Percentiles rank a stretch among this genome's conserved stretches.
Evolutionary conservation across 2,888 invertebrate genomes (phyloP).

Genomic region (Dascillus cervinus): DNA sequence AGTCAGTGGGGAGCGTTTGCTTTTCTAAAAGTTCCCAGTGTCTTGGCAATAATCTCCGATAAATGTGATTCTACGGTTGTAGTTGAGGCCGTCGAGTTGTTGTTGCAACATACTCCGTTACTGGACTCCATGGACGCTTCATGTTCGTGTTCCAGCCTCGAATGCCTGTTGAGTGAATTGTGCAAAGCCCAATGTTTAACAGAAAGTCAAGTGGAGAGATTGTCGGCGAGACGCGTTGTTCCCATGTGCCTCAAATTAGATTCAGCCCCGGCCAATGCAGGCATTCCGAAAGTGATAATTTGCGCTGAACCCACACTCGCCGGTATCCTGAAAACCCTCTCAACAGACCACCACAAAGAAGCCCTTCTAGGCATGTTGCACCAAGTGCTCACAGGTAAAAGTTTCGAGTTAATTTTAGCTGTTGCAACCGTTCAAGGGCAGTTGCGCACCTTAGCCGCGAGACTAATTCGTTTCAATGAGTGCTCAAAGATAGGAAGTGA

Average conservation of each 20-base stretch:
- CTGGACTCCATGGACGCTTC: conserved; percentile 85
- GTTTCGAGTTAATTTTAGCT: conserved; percentile 83
- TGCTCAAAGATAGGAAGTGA: conserved; percentile 60
- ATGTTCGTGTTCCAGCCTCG: conserved; percentile 80
- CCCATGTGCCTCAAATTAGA: conserved; percentile 50
- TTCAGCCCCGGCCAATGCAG: conserved; percentile 51
- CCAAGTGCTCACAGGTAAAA: conserved; percentile 84
- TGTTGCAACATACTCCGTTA: conserved; percentile 77
- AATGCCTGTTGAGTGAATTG: conserved; percentile 75
- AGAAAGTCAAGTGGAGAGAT: conserved; percentile 67
- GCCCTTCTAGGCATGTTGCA: conserved; percentile 77
- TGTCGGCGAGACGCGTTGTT: conserved; percentile 52
- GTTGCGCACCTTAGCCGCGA: conserved; percentile 77
- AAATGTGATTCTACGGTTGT: conserved; percentile 40
- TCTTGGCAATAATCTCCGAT: conserved; percentile 47
- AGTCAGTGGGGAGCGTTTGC: conserved; percentile 92
- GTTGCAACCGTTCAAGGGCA: conserved; percentile 91
- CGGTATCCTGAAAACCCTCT: conserved; percentile 83
- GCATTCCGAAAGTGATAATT: conserved; percentile 71
- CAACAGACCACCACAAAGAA: conserved; percentile 85
- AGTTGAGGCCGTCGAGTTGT: conserved; percentile 73
- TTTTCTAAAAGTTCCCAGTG: conserved; percentile 82
- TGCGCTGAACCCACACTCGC: conserved; percentile 84
- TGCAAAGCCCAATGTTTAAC: conserved; percentile 71
- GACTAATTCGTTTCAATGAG: conserved; percentile 88